Conservation (phyloP, 1,140 invertebrate species). For the Solenopsis invicta region DNA sequence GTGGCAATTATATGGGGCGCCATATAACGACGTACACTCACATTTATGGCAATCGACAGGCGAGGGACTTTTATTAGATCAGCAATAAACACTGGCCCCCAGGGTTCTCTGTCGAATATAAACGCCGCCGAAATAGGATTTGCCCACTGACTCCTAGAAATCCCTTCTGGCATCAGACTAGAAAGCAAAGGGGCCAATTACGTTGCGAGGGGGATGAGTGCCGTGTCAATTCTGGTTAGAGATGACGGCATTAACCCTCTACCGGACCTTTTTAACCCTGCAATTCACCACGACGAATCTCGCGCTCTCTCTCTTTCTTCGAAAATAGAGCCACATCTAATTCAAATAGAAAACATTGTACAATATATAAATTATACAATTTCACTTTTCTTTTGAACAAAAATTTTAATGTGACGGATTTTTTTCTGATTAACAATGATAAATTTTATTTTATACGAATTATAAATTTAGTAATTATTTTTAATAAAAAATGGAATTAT, state of each 20-base stretch:
- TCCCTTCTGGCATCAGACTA: constrained; percentile 84
- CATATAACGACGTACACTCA: constrained; percentile 60
- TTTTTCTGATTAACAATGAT: background rate
- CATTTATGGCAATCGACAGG: constrained; percentile 80
- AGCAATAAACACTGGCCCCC: constrained; percentile 78
- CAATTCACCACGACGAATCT: constrained; percentile 63
- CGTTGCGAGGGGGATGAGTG: constrained; percentile 72
- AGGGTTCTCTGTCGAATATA: constrained; percentile 76
- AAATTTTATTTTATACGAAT: background rate
- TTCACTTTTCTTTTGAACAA: background rate
- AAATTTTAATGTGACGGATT: background rate
- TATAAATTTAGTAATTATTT: background rate
- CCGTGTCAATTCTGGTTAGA: constrained; percentile 80
- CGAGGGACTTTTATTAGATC: constrained; percentile 83
- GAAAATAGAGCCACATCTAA: constrained; percentile 13
- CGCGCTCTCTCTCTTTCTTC: constrained; percentile 28
- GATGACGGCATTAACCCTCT: constrained; percentile 81
- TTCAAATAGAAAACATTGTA: constrained; percentile 14
- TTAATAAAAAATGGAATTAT: background rate
- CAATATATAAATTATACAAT: background rate
- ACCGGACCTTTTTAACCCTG: constrained; percentile 71
- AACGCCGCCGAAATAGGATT: constrained; percentile 80
- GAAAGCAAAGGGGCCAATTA: constrained; percentile 84
- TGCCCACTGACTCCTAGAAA: constrained; percentile 84
- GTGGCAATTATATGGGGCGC: constrained; percentile 45